Base-by-base conservation (phyloP, 2,113 vertebrate genomes). In the Gnathonemus longibarbis region DNA sequence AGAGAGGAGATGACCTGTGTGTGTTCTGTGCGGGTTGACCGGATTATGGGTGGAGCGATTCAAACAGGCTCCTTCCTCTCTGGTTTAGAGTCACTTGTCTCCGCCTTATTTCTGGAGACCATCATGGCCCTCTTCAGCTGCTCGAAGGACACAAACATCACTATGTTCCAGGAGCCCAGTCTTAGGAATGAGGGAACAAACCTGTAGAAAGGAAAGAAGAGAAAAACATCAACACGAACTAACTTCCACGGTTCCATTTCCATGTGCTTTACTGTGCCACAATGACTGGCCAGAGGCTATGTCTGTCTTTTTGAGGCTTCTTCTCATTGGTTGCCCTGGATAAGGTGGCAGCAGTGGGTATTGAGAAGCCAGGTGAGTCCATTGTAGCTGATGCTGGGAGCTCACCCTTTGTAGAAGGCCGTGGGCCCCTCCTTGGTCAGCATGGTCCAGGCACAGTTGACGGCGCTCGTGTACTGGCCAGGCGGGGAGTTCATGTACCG, bases 391-490 rank as follows among this genome's bases (percentile, higher is more conserved):
- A 31, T 70, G 2, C 50, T 90, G 74, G 90, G 35, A 24, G 45
- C 91, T 91, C 93, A 97, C 97, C 97, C 97, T 94, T 98, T 98
- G 95, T 97, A 97, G 91, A 97, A 97, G 13, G 97, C 97, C 0
- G 95, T 94, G 0, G 95, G 95, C 1, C 97, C 97, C 92, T 98
- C 97, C 93, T 96, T 97, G 8, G 94, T 95, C 92, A 97, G 9
- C 97, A 97, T 96, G 50, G 94, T 95, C 96, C 96, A 96, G 27
- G 97, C 94, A 5, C 96, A 97, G 92, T 95, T 96, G 53, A 97
- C 53, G 0, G 97, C 96, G 1, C 96, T 96, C 24, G 84, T 92
- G 91, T 97, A 97, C 91, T 96, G 96, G 24, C 96, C 96, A 0
- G 95, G 97, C 0, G 96, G 94, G 15, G 97, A 97, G 92, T 98